phyloP scores from a whole-genome alignment of 2,888 invertebrate species.

The Ectropis crepuscularia region DNA sequence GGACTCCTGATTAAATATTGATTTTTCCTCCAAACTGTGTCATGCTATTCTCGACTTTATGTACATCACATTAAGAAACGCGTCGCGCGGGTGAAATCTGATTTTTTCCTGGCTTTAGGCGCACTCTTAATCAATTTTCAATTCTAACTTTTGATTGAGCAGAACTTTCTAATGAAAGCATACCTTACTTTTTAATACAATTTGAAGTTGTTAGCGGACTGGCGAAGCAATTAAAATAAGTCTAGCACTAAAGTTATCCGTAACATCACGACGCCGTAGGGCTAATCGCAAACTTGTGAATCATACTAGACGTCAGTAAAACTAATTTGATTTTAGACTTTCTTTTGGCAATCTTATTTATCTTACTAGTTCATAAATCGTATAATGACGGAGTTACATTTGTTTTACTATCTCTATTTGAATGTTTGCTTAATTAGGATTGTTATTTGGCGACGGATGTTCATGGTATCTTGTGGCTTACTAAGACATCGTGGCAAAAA shows the following conservation, averaged over 20 bases:
- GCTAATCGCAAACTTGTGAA: slow-evolving; percentile 70
- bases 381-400: slow-evolving; percentile 72
- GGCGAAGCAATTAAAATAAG: slow-evolving; percentile 24
- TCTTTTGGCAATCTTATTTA: slow-evolving; percentile 66
- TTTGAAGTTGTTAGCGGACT: slow-evolving; percentile 15
- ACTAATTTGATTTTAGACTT: slow-evolving; percentile 78
- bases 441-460: no score
- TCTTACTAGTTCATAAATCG: slow-evolving; percentile 68
- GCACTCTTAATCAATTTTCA: background rate
- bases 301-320: slow-evolving; percentile 60
- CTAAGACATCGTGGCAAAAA: no score
- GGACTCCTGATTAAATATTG: no score
- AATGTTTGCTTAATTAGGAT: background rate
- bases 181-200: slow-evolving; percentile 5
- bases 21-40: no score
- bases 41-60: no score
- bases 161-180: background rate
- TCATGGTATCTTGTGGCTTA: no score
- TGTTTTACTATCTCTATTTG: slow-evolving; percentile 39
- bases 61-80: no score
- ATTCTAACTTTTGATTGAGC: slow-evolving; percentile 1
- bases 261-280: slow-evolving; percentile 57
- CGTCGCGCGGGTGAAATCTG: no score
- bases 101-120: no score
- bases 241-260: slow-evolving; percentile 20